phyloP scores from a whole-genome alignment of 2,888 invertebrate genomes.

The Lobophora halterata region DNA sequence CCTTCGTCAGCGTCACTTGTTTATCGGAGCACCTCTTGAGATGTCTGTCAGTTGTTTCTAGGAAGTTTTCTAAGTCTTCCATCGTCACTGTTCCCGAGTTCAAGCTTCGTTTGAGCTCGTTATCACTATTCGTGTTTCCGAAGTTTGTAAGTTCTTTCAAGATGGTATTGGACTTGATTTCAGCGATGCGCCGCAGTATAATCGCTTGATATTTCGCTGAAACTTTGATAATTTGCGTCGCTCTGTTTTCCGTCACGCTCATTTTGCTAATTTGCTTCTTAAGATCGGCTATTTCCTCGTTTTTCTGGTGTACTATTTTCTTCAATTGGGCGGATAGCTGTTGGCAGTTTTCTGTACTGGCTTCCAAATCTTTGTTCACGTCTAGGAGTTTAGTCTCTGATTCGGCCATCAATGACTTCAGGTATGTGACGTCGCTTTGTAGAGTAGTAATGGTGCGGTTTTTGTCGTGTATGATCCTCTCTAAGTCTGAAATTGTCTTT shows the following conservation, averaged over 20 bases:
- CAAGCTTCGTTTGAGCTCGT: conserved; percentile 55
- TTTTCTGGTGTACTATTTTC: conserved; percentile 67
- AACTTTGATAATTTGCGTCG: conserved; percentile 69
- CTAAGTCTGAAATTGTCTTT: conserved; percentile 69
- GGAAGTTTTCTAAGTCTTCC: conserved; percentile 71
- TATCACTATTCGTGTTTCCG: conserved; percentile 57
- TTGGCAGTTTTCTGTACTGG: conserved; percentile 60
- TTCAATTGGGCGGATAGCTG: conserved; percentile 65
- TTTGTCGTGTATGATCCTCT: conserved; percentile 67
- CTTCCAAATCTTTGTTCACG: conserved; percentile 59
- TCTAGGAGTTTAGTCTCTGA: conserved; percentile 68
- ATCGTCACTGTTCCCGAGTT: conserved; percentile 63
- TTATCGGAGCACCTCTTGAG: conserved; percentile 63
- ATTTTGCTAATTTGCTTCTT: conserved; percentile 65
- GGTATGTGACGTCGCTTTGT: conserved; percentile 61
- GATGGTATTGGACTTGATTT: conserved; percentile 67
- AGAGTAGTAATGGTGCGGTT: conserved; percentile 65
- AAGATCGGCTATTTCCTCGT: conserved; percentile 69
- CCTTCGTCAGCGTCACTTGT: conserved; percentile 60
- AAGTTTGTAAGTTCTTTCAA: conserved; percentile 70
- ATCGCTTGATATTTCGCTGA: conserved; percentile 73
- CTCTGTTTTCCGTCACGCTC: conserved; percentile 63
- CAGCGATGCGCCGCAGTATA: conserved; percentile 67
- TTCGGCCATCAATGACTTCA: conserved; percentile 65
- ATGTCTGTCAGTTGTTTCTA: conserved; percentile 70